phyloP scores from a whole-genome alignment of 37 sponge, comb jelly and placozoan genomes.

The Dysidea cf. avara region DNA sequence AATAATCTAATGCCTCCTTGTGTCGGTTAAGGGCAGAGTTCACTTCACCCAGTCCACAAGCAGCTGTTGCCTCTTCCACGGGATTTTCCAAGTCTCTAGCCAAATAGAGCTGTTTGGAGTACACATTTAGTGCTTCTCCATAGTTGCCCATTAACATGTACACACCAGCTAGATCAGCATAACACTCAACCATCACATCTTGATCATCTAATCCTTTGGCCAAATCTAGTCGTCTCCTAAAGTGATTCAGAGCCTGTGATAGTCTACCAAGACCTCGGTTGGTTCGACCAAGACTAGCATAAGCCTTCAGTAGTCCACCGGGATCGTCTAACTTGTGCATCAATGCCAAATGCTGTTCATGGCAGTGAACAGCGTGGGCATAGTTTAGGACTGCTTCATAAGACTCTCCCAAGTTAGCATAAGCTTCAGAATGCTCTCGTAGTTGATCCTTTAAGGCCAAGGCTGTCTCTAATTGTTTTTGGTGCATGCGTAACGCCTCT shows the following conservation, averaged over 20 bases:
- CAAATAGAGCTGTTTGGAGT: slow-evolving; percentile 63
- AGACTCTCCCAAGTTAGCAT: slow-evolving; percentile 88
- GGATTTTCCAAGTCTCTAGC: slow-evolving; percentile 58
- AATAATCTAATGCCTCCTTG: slow-evolving; percentile 73
- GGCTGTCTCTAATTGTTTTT: slow-evolving; percentile 61
- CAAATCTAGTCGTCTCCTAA: slow-evolving; percentile 70
- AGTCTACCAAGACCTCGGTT: slow-evolving; percentile 76
- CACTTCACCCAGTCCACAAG: slow-evolving; percentile 84
- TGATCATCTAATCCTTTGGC: slow-evolving; percentile 57
- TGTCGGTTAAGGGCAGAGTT: slow-evolving; percentile 70
- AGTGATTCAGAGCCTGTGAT: slow-evolving; percentile 53
- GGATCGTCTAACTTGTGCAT: slow-evolving; percentile 41
- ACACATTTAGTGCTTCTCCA: slow-evolving; percentile 59
- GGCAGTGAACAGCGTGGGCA: slow-evolving; percentile 49
- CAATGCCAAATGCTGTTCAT: slow-evolving; percentile 67
- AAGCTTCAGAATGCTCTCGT: slow-evolving; percentile 72
- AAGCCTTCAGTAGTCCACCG: slow-evolving; percentile 59
- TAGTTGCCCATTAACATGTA: slow-evolving; percentile 76
- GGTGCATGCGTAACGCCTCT: slow-evolving; percentile 72
- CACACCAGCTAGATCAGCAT: slow-evolving; percentile 82
- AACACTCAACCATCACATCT: slow-evolving; percentile 77
- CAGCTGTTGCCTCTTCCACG: slow-evolving; percentile 71
- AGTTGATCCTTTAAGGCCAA: slow-evolving; percentile 48
- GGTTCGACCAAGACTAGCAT: slow-evolving; percentile 77
- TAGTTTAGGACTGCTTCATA: slow-evolving; percentile 78